These are phyloP conservation scores for Sebastes variabilis DNA, from an alignment of 2,797 vertebrate genomes.

Conservation along the genomic window DNA sequence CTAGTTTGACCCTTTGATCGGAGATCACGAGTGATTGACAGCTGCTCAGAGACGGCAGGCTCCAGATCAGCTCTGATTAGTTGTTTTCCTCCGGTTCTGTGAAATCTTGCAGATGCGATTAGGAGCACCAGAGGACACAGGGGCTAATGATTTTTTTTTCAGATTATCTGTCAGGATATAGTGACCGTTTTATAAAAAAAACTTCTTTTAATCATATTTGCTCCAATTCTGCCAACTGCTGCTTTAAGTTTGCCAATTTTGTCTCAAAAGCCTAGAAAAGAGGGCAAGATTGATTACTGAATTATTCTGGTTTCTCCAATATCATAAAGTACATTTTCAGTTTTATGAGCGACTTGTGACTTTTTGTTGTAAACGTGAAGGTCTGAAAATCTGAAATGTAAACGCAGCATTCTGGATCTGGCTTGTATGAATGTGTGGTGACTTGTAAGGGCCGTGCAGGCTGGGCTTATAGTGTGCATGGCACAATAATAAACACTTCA, in stretches of 20 bases:
- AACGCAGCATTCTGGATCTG: background rate
- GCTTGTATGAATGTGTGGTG: background rate
- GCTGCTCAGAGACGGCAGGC: too few relatives aligned
- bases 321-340: background rate
- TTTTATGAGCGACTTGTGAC: background rate
- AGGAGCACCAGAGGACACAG: too few relatives aligned
- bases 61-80: too few relatives aligned
- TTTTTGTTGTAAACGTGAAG: background rate
- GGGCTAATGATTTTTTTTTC: too few relatives aligned
- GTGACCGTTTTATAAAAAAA: too few relatives aligned
- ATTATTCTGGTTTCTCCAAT: background rate
- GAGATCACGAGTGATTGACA: too few relatives aligned
- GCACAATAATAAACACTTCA: background rate
- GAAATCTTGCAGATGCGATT: too few relatives aligned
- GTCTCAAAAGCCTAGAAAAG: background rate
- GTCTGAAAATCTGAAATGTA: background rate
- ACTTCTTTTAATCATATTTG: too few relatives aligned
- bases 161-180: too few relatives aligned
- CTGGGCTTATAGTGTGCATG: background rate
- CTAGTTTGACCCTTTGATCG: too few relatives aligned
- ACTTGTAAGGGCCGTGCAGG: background rate
- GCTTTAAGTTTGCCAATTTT: background rate
- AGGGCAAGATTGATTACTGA: background rate
- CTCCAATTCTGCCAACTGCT: background rate
- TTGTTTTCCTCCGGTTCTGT: too few relatives aligned